A percentile compares a stretch with the other conserved stretches of the same genome.
Evolutionary conservation across 2,888 invertebrate genomes (phyloP).

Genomic region (Ectemnius continuus): DNA sequence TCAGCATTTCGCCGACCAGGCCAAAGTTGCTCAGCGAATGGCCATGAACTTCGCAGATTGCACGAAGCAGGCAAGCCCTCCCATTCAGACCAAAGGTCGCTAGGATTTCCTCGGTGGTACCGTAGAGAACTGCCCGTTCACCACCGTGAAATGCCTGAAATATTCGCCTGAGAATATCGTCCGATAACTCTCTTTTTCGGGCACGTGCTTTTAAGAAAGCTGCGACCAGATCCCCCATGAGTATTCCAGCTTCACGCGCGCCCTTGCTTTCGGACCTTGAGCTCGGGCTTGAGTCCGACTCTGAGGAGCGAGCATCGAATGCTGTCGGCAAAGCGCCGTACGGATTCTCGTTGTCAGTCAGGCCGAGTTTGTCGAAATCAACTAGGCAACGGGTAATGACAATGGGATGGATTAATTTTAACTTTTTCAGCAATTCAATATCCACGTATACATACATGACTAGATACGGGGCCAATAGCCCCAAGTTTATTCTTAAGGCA

Average conservation of each 20-base stretch:
- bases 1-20: conserved; percentile 89
- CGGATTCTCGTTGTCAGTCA: conserved; percentile 94
- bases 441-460: no score
- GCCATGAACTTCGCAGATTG: conserved; percentile 92
- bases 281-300: neutral
- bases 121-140: conserved; percentile 89
- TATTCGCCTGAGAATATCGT: conserved; percentile 46
- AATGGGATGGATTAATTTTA: neutral
- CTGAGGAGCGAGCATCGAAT: conserved; percentile 80
- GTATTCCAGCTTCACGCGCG: conserved; percentile 1
- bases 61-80: conserved; percentile 88
- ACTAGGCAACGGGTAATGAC: conserved; percentile 79
- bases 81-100: conserved; percentile 90
- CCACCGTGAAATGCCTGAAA: conserved; percentile 86
- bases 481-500: no score
- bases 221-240: conserved; percentile 86
- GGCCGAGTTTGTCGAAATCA: conserved; percentile 90
- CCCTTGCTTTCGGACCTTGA: neutral
- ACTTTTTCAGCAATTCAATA: neutral
- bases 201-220: conserved; percentile 84
- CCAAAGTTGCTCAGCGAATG: conserved; percentile 88
- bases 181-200: conserved; percentile 76
- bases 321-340: conserved; percentile 86
- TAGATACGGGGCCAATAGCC: no score
- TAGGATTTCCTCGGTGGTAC: conserved; percentile 88